Evolutionary conservation across 2,797 vertebrate genomes (phyloP).

Genomic region (Denticeps clupeoides): DNA sequence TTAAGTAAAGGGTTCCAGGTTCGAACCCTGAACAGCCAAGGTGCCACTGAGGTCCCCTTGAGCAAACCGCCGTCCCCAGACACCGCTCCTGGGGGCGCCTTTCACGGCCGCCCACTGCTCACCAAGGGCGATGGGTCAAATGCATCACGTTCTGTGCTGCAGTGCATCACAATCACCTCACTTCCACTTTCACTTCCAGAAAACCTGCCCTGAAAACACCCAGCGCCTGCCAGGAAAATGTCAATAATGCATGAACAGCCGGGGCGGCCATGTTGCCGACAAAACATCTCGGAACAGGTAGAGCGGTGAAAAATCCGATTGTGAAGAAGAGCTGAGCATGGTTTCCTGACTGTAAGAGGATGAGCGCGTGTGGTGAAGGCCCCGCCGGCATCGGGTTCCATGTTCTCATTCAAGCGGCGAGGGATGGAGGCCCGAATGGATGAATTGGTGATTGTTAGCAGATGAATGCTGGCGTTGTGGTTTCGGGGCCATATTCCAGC

Average conservation of each 20-base stretch:
- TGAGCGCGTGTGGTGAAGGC: conserved; percentile 9
- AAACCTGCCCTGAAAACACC: conserved; percentile 7
- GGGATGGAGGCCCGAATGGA: conserved; percentile 11
- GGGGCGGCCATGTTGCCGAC: conserved; percentile 22
- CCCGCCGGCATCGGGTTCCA: conserved; percentile 9
- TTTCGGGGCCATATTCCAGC: neutral
- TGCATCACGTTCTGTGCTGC: no score
- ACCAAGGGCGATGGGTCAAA: no score
- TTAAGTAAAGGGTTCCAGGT: no score
- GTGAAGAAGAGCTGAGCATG: neutral
- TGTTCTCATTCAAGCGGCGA: conserved; percentile 6
- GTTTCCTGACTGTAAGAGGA: neutral
- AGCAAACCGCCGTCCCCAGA: no score
- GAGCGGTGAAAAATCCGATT: neutral
- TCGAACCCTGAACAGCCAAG: no score
- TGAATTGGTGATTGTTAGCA: conserved; percentile 17
- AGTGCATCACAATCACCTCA: no score
- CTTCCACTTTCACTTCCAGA: no score
- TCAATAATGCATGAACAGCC: conserved; percentile 56
- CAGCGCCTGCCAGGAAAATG: conserved; percentile 34
- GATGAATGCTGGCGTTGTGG: conserved; percentile 12
- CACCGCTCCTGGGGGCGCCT: no score
- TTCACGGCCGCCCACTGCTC: no score
- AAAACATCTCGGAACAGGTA: conserved; percentile 37
- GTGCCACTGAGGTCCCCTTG: no score